Evolutionary conservation across 2,797 vertebrate genomes (phyloP).

Genomic region (Nyctibius grandis): DNA sequence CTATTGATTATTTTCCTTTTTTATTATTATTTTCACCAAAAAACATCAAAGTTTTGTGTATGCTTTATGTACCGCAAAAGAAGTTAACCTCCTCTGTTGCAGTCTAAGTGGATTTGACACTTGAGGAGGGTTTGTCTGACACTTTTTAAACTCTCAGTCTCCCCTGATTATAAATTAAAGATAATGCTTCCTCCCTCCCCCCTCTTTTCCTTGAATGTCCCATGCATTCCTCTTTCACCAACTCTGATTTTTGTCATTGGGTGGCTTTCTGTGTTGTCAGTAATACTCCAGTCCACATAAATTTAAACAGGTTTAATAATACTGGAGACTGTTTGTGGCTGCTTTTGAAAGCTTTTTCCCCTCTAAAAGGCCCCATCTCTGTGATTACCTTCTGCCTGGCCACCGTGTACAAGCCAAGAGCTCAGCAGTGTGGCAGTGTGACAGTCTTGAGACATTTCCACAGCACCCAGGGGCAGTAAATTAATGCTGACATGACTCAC

Average conservation of each 20-base stretch:
- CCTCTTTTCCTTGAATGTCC: not conserved
- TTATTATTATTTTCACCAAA: not conserved
- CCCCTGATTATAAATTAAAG: not conserved
- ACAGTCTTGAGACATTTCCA: conserved; percentile 56
- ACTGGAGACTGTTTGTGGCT: not conserved
- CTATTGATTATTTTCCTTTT: not conserved
- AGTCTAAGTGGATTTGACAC: not conserved
- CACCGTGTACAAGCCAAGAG: conserved; percentile 39
- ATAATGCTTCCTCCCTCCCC: not conserved
- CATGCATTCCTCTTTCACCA: not conserved
- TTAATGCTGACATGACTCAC: conserved; percentile 63
- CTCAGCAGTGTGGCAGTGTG: conserved; percentile 34
- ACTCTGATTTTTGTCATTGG: not conserved
- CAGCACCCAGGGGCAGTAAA: conserved; percentile 61
- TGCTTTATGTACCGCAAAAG: not conserved
- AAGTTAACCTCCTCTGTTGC: not conserved
- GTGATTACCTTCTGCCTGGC: conserved; percentile 33
- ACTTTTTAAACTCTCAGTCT: not conserved
- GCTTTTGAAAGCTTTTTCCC: not conserved
- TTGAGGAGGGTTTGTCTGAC: not conserved
- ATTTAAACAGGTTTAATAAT: not conserved
- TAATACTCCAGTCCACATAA: not conserved
- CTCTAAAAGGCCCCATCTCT: not conserved
- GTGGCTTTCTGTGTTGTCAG: not conserved
- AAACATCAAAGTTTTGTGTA: not conserved